Conservation (phyloP, 2,113 vertebrate species). For the Eulacestoma nigropectus region DNA sequence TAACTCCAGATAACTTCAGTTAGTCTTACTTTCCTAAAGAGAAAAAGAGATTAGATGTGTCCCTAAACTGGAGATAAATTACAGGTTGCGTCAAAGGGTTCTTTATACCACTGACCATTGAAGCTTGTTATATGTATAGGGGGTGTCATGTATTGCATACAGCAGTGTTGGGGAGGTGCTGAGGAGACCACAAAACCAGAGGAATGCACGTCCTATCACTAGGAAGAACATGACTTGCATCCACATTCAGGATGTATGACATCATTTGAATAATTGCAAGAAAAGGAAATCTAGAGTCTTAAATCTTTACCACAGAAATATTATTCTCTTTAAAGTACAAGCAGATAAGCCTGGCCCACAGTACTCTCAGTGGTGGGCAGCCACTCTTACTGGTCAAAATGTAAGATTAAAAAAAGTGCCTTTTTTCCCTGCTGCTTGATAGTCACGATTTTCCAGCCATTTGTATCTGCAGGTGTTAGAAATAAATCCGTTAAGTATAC, state of each 20-base stretch:
- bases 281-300: neutral
- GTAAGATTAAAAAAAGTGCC: neutral
- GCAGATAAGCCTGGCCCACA: neutral
- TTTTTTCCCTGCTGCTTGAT: neutral
- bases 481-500: neutral
- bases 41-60: neutral
- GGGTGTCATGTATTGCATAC: fast-evolving
- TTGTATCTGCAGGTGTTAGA: neutral
- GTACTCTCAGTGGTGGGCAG: neutral
- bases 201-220: neutral
- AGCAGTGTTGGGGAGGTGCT: fast-evolving
- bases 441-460: neutral
- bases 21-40: neutral
- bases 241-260: neutral
- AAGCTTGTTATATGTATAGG: neutral
- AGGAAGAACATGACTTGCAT: neutral
- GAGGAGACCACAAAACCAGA: neutral
- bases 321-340: neutral
- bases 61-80: neutral
- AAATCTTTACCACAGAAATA: neutral
- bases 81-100: neutral
- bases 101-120: neutral
- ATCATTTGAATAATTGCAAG: neutral
- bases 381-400: neutral
- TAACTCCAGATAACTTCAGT: neutral